phyloP scores from a whole-genome alignment of 2,113 vertebrate genomes.

The Calyptommatus sinebrachiatus region DNA sequence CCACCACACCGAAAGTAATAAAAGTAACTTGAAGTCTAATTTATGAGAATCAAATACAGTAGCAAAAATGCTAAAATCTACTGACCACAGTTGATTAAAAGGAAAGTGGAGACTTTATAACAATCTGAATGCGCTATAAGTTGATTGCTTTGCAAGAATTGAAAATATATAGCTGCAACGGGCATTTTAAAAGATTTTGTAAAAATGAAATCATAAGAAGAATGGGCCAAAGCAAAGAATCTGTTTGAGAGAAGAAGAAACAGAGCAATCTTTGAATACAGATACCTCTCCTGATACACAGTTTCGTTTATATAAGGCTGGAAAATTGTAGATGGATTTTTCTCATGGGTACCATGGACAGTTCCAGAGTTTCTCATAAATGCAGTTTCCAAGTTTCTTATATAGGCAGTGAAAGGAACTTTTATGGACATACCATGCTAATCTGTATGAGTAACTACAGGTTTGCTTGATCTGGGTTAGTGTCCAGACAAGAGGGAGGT shows the following conservation, averaged over 20 bases:
- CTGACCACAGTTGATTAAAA: constrained; percentile 47
- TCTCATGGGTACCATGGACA: no score
- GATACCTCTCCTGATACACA: no score
- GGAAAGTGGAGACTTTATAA: constrained; percentile 47
- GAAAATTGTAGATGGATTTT: no score
- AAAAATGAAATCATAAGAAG: background rate
- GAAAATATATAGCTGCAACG: constrained; percentile 37
- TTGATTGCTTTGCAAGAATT: constrained; percentile 29
- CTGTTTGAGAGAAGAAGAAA: constrained; percentile 15
- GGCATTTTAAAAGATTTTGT: constrained; percentile 14
- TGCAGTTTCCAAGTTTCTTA: no score
- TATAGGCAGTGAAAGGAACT: no score
- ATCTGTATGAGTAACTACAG: no score
- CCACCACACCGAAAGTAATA: constrained; percentile 50
- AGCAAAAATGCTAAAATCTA: constrained; percentile 58
- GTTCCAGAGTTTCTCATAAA: no score
- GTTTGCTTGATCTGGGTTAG: no score
- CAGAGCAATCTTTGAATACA: constrained; percentile 4
- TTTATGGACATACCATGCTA: no score
- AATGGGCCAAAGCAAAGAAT: constrained; percentile 14
- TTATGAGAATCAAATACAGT: constrained; percentile 63
- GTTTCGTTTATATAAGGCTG: no score
- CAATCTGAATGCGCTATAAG: constrained; percentile 33
- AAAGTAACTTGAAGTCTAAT: constrained; percentile 47
- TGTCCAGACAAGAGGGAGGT: no score